Evolutionary conservation across 1,140 invertebrate genomes (phyloP).

Genomic region (Spodoptera frugiperda): DNA sequence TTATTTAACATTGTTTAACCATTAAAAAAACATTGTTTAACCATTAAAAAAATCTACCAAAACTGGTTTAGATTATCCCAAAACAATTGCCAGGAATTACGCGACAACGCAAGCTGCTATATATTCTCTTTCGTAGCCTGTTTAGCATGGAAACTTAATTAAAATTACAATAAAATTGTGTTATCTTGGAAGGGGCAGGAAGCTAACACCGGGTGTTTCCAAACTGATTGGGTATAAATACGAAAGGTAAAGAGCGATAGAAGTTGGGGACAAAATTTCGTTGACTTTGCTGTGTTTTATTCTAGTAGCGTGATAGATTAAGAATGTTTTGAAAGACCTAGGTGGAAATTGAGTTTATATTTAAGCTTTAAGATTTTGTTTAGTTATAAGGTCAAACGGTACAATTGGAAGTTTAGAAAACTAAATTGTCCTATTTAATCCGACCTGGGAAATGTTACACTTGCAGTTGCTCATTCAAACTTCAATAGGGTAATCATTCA

Average conservation of each 20-base stretch:
- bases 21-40: too few species aligned
- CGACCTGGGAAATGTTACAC: too few species aligned
- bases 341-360: too few species aligned
- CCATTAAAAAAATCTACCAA: background rate
- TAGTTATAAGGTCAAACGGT: too few species aligned
- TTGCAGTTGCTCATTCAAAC: too few species aligned
- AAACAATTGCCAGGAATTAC: constrained; percentile 4
- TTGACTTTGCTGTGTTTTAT: background rate
- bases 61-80: background rate
- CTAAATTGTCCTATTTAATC: too few species aligned
- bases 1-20: too few species aligned
- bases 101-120: background rate
- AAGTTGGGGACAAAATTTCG: background rate
- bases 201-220: constrained; percentile 1
- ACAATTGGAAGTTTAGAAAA: too few species aligned
- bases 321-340: background rate
- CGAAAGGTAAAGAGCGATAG: background rate
- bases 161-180: constrained; percentile 36
- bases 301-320: background rate
- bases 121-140: constrained; percentile 17
- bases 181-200: constrained; percentile 18
- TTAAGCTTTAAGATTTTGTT: too few species aligned
- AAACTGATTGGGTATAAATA: constrained; percentile 2
- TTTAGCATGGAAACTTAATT: constrained; percentile 37
- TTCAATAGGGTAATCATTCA: too few species aligned